Evolutionary conservation across 2,888 invertebrate genomes (phyloP).

Genomic region (Rhagophthalmus giganteus): DNA sequence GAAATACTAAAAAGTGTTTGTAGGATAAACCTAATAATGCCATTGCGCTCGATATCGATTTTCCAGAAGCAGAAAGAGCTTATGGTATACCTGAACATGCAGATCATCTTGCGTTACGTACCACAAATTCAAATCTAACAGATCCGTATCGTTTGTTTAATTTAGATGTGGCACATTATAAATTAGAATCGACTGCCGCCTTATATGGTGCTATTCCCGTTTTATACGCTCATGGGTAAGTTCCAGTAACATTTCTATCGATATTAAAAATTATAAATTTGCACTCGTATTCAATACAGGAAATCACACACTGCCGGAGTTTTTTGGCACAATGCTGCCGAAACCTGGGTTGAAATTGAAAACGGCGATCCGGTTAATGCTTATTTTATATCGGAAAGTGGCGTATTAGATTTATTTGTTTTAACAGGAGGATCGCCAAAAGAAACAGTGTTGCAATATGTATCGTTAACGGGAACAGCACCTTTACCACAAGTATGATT

Average conservation of each 20-base stretch:
- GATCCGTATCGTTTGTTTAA: slow-evolving; percentile 94
- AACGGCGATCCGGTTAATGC: slow-evolving; percentile 65
- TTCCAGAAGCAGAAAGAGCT: slow-evolving; percentile 83
- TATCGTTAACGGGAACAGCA: slow-evolving; percentile 78
- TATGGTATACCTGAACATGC: slow-evolving; percentile 97
- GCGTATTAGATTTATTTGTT: slow-evolving; percentile 88
- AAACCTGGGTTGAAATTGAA: slow-evolving; percentile 92
- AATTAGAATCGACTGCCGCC: slow-evolving; percentile 87
- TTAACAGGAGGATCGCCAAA: slow-evolving; percentile 81
- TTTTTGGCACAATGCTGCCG: slow-evolving; percentile 94
- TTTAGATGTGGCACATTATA: slow-evolving; percentile 96
- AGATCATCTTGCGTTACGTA: slow-evolving; percentile 76
- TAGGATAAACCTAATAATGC: slow-evolving; percentile 82
- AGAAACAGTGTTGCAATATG: slow-evolving; percentile 84
- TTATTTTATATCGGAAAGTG: slow-evolving; percentile 91
- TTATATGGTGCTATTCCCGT: slow-evolving; percentile 93
- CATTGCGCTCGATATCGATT: slow-evolving; percentile 86
- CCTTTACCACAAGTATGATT: slow-evolving; percentile 88
- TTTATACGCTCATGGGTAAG: slow-evolving; percentile 85
- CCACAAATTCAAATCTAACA: slow-evolving; percentile 53
- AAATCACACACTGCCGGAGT: slow-evolving; percentile 80
- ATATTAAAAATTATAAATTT: no score
- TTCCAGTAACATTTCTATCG: no score
- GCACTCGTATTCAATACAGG: no score
- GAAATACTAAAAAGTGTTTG: no score